These are phyloP conservation scores for Parauchenoglanis ngamensis DNA, from an alignment of 2,797 vertebrate genomes.

Conservation along the genomic window DNA sequence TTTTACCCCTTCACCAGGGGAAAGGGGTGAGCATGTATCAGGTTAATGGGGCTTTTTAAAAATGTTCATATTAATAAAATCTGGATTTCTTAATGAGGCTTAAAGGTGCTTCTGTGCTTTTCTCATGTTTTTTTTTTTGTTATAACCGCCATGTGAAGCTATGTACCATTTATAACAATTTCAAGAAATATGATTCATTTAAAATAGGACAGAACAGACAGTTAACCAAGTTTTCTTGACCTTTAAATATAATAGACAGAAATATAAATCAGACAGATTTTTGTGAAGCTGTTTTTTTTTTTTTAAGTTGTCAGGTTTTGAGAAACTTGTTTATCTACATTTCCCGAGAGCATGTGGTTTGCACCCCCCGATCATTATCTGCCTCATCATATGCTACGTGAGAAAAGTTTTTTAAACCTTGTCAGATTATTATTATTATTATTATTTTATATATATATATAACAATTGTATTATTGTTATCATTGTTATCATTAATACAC, in stretches of 20 bases:
- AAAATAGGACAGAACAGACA: neutral
- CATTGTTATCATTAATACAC: neutral
- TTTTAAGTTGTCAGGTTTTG: neutral
- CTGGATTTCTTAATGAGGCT: neutral
- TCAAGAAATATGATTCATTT: neutral
- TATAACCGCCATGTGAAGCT: neutral
- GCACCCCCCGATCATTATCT: neutral
- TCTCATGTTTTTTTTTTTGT: neutral
- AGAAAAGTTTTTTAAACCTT: neutral
- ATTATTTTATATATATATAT: neutral
- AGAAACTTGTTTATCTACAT: slow-evolving; percentile 9
- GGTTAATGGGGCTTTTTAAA: neutral
- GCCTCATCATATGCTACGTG: too few species aligned
- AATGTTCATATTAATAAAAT: neutral
- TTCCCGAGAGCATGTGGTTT: slow-evolving; percentile 10
- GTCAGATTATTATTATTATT: neutral
- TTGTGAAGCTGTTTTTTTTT: neutral
- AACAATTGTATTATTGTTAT: neutral
- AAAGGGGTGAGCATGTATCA: neutral
- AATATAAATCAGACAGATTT: neutral
- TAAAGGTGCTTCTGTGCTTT: neutral
- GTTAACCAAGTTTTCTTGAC: neutral
- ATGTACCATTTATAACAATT: neutral
- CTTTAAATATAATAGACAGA: neutral
- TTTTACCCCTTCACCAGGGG: neutral